Base-by-base conservation (phyloP, 2,113 vertebrate species). In the Rhinogobius similis region DNA sequence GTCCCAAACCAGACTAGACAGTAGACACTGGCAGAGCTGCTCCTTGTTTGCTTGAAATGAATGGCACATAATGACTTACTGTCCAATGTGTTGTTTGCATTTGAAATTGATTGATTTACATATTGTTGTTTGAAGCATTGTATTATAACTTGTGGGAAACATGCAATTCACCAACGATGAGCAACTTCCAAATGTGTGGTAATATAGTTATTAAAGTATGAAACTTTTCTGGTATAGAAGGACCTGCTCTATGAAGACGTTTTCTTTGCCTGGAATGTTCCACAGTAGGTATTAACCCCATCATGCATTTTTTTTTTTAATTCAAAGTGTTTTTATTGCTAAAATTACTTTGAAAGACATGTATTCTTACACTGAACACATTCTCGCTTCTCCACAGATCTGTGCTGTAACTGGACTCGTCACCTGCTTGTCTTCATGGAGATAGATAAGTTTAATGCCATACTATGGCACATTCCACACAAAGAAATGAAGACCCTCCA, bases 41-140 rank as follows among this genome's bases (percentile, higher is more conserved):
- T 61, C 20, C 18, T 61, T 38, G 29, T 32, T 18, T 59, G 27
- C 56, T 32, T 32, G 56, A 59, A 20, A 18, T 61, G 58, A 61
- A 36, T n/a, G 58, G 10, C 58, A 36, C 29, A 32, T 61, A 61
- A 61, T 61, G 29, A 61, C 29, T 38, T 36, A 36, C 27, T 61
- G 58, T 61, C 27, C 14, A 20, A 61, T 5, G 58, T n/a, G 27
- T n/a, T 61, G 27, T 20, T 59, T 27, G 32, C 56, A 10, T n/a
- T 36, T 32, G 23, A 26, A 26, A 6, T 26, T 55, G 58, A 61
- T 32, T 36, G 58, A 36, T n/a, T 61, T 61, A 59, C 56, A 59
- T 59, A 11, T 32, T 29, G 14, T 59, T 32, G 23, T 55, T 55
- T 26, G 12, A 14, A 0, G 52, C 52, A 26, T 26, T 50, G 46